A percentile compares a stretch with the other conserved stretches of the same genome.
Evolutionary conservation across 2,888 invertebrate genomes (phyloP).

Genomic region (Achlya flavicornis): DNA sequence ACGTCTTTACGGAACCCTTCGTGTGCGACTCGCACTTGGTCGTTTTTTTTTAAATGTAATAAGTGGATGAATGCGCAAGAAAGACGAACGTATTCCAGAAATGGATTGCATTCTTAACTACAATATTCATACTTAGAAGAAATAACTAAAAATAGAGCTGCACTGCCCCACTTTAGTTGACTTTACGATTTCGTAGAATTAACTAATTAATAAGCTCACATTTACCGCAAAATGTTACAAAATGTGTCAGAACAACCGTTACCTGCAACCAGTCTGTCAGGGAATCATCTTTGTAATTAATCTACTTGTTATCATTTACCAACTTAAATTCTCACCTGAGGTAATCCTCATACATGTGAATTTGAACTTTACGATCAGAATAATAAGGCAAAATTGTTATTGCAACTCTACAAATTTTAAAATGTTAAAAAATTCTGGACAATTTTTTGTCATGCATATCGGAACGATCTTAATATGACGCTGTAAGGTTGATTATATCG

Average conservation of each 20-base stretch:
- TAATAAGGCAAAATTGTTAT: constrained; percentile 16
- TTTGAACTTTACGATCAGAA: constrained; percentile 20
- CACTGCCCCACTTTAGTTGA: constrained; percentile 39
- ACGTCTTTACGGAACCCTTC: no score
- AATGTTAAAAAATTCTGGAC: constrained; percentile 12
- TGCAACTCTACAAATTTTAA: constrained; percentile 13
- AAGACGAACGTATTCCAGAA: no score
- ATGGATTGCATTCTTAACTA: no score
- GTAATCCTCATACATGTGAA: constrained; percentile 12
- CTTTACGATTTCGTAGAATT: constrained; percentile 50
- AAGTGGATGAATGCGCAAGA: no score
- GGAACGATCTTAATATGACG: constrained; percentile 42
- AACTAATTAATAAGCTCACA: constrained; percentile 45
- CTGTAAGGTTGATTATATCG: constrained; percentile 30
- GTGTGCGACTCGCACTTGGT: no score
- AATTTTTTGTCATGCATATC: constrained; percentile 37
- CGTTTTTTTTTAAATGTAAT: no score
- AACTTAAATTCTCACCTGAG: constrained; percentile 15
- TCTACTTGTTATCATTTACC: constrained; percentile 59
- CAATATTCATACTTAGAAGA: neutral
- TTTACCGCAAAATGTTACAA: constrained; percentile 51
- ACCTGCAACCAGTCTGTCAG: constrained; percentile 54
- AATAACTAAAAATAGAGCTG: constrained; percentile 17
- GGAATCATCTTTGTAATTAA: constrained; percentile 78
- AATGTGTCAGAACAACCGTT: constrained; percentile 59